phyloP scores from a whole-genome alignment of 2,888 invertebrate genomes.

The Andricus quercusramuli region DNA sequence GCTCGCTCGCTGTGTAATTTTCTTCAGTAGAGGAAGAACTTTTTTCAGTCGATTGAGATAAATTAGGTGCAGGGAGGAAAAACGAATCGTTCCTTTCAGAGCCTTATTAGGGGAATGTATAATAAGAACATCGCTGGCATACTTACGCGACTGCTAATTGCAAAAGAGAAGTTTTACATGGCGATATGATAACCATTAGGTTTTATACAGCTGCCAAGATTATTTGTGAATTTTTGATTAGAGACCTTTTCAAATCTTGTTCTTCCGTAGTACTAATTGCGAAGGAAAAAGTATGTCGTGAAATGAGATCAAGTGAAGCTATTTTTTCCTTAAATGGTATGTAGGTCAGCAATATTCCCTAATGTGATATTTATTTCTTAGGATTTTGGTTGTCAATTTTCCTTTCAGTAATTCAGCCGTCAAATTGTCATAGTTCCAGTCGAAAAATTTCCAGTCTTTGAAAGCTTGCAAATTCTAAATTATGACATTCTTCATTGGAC shows the following conservation, averaged over 20 bases:
- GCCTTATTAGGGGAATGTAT: not conserved
- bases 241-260: not conserved
- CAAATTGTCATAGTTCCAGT: too few species aligned
- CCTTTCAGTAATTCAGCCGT: too few species aligned
- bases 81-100: not conserved
- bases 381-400: too few species aligned
- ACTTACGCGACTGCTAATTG: slow-evolving; percentile 5
- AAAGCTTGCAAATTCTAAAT: too few species aligned
- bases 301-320: not conserved
- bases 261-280: not conserved
- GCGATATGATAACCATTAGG: not conserved
- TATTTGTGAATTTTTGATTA: slow-evolving; percentile 17
- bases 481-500: too few species aligned
- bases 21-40: slow-evolving; percentile 1
- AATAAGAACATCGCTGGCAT: slow-evolving; percentile 6
- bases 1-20: slow-evolving; percentile 26
- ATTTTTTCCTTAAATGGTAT: not conserved
- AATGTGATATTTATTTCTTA: too few species aligned
- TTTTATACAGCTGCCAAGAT: not conserved
- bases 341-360: too few species aligned
- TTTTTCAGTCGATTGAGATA: slow-evolving; percentile 31
- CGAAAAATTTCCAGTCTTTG: too few species aligned
- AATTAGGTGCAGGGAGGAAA: slow-evolving; percentile 15
- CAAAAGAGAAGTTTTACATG: not conserved
- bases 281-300: not conserved